A percentile compares a stretch with the other conserved stretches of the same genome.
Conservation (phyloP, 1,140 invertebrate genomes). For the Trissolcus basalis region DNA sequence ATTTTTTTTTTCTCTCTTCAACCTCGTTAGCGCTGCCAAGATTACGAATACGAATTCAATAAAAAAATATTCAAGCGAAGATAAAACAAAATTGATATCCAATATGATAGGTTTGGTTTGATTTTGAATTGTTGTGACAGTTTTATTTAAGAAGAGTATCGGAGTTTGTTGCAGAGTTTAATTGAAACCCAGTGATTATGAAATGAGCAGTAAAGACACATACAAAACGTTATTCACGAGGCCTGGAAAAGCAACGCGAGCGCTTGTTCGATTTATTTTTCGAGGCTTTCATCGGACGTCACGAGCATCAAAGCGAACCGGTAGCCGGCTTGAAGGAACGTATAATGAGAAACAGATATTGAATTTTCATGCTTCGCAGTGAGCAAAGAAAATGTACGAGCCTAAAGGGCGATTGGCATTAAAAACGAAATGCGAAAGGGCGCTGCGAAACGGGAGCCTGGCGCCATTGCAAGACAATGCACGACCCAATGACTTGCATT, state of each 20-base stretch:
- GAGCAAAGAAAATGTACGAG: conserved; percentile 40
- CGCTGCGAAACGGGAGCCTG: conserved; percentile 72
- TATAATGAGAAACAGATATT: conserved; percentile 55
- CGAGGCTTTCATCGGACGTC: conserved; percentile 25
- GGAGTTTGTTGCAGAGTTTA: no score
- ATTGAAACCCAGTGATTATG: no score
- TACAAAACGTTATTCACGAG: neutral
- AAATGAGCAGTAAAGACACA: no score
- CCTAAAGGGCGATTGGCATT: conserved; percentile 27
- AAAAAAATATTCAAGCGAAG: neutral
- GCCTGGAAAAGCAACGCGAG: neutral
- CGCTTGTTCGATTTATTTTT: conserved; percentile 26
- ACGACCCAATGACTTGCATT: conserved; percentile 73
- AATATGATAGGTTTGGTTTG: no score
- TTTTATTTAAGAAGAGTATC: no score
- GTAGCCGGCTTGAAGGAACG: conserved; percentile 34
- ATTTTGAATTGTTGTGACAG: no score
- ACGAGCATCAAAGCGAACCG: conserved; percentile 40
- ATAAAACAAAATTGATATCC: no score
- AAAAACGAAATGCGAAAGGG: conserved; percentile 43
- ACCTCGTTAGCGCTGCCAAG: conserved; percentile 17
- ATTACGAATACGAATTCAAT: neutral
- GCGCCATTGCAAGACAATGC: conserved; percentile 74
- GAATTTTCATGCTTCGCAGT: conserved; percentile 49
- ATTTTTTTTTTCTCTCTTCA: conserved; percentile 59